Evolutionary conservation across 1,140 invertebrate genomes (phyloP), one percentile per base, ranked within the genome.

Genomic region (Trissolcus basalis): DNA sequence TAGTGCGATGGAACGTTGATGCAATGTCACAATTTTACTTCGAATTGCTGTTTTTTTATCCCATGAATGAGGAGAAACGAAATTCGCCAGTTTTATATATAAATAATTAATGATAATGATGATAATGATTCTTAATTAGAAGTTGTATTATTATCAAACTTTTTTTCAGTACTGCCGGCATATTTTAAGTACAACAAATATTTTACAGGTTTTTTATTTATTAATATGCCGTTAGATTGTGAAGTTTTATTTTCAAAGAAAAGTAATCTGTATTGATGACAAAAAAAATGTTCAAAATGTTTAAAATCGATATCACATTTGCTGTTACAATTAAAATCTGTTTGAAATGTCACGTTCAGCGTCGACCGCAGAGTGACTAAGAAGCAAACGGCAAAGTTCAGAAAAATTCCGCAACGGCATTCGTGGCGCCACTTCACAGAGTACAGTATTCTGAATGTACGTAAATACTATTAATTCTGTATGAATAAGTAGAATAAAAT

Each of bases 391-490:
- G 9, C 1, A 50, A 61, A 65, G 70, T 81, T 72, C 60, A 50
- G 35, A 50, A 49, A 68, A 71, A 60, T 27, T 10, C 74, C 80
- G 69, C 43, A 19, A 55, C 53, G 32, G 41, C 15, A 56, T 43
- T 48, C 19, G 72, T 39, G 80, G 76, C 78, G 75, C 80, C 80
- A 81, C 77, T 77, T 79, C 8, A 64, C 74, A 74, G 77, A 63
- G 48, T 27, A 32, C 8, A 48, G 35, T 47, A 27, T 36, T 47
- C 6, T 27, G 2, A 27, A 27, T 58, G 11, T 49, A 9, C 19
- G 3, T 6, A 15, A 49, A 72, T 64, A 36, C 33, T 59, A 58
- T 12, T 0, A 16, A 27, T 39, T 39, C 3, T 39, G n/a, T 39
- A 39, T 39, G 9, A 39, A 27, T 27, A 27, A 27, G 19, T 6